Evolutionary conservation across 2,888 invertebrate species (phyloP).

Genomic region (Lydus trimaculatus): DNA sequence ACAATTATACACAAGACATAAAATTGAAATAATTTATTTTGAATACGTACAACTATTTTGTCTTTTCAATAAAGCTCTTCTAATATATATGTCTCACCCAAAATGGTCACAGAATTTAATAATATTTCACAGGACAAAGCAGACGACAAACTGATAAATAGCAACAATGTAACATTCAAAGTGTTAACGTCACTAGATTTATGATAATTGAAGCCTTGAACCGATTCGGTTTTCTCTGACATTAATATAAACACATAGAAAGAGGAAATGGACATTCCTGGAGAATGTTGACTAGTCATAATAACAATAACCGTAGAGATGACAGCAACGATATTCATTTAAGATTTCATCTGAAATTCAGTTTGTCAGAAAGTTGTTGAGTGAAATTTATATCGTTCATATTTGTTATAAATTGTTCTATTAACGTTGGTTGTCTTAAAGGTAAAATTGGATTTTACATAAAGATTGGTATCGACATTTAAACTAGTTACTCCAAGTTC

Average conservation of each 20-base stretch:
- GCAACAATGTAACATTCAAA: neutral
- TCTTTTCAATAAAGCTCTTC: no score
- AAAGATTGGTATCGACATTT: no score
- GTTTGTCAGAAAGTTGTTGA: no score
- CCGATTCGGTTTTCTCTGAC: neutral
- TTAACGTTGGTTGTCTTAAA: no score
- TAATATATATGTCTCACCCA: no score
- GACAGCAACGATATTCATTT: neutral
- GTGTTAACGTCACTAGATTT: neutral
- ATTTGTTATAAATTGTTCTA: no score
- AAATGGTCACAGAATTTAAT: neutral
- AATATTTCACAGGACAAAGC: neutral
- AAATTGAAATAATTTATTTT: no score
- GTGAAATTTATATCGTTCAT: no score
- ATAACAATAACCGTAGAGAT: neutral
- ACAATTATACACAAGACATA: no score
- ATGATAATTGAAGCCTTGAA: slow-evolving; percentile 1
- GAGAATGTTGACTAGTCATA: neutral
- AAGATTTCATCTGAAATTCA: neutral
- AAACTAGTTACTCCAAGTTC: no score
- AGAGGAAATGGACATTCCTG: neutral
- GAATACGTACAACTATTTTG: no score
- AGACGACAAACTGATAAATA: slow-evolving; percentile 1
- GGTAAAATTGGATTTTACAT: no score
- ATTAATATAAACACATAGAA: neutral